phyloP scores from a whole-genome alignment of 2,888 invertebrate genomes.

The Tromatobia lineatoria region DNA sequence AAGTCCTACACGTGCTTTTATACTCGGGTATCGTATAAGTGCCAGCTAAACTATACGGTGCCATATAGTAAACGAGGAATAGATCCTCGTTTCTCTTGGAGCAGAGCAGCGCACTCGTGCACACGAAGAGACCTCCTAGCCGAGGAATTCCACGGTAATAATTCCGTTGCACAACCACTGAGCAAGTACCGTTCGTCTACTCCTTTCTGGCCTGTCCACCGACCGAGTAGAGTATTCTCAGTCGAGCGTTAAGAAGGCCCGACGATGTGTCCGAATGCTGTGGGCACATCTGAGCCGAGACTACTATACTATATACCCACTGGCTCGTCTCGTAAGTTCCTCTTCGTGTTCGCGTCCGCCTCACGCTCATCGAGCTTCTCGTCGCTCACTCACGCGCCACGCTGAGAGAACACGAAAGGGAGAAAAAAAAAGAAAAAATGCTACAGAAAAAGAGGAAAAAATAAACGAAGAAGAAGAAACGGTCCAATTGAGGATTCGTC shows the following conservation, averaged over 20 bases:
- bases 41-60: slow-evolving; percentile 2
- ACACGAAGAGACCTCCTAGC: slow-evolving; percentile 37
- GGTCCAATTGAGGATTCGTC: slow-evolving; percentile 58
- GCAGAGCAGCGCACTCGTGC: slow-evolving; percentile 32
- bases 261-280: slow-evolving; percentile 34
- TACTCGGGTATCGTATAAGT: neutral
- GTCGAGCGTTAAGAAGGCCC: slow-evolving; percentile 48
- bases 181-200: slow-evolving; percentile 61
- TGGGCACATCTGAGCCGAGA: slow-evolving; percentile 5
- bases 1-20: neutral
- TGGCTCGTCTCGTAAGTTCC: slow-evolving; percentile 7
- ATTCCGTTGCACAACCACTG: slow-evolving; percentile 67
- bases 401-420: neutral
- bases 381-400: slow-evolving; percentile 16
- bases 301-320: neutral
- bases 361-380: slow-evolving; percentile 6
- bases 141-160: slow-evolving; percentile 67
- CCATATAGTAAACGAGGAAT: slow-evolving; percentile 11
- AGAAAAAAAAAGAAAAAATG: neutral
- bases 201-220: slow-evolving; percentile 43
- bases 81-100: slow-evolving; percentile 2
- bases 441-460: slow-evolving; percentile 3
- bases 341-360: slow-evolving; percentile 8
- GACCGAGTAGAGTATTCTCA: slow-evolving; percentile 32
- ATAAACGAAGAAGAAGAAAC: slow-evolving; percentile 31